phyloP scores from a whole-genome alignment of 53 echinoderm and acorn worm genomes.

The Hippasteria phrygiana region DNA sequence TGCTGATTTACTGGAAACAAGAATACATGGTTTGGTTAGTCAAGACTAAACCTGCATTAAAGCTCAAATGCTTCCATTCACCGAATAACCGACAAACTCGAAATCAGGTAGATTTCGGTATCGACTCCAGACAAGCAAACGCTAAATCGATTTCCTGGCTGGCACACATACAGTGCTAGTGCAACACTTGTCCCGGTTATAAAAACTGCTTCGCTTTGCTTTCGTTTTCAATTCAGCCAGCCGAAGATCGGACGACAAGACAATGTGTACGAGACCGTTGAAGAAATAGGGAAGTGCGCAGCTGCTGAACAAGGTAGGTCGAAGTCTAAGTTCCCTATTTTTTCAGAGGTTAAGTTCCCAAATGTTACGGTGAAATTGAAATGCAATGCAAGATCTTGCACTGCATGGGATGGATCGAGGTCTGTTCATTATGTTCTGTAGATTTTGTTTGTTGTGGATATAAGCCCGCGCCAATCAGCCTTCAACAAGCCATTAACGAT shows the following conservation, averaged over 20 bases:
- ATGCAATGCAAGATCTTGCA: too few species aligned
- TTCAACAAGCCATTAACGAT: too few species aligned
- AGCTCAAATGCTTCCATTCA: background rate
- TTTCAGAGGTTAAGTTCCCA: too few species aligned
- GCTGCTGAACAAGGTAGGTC: conserved; percentile 19
- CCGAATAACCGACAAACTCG: background rate
- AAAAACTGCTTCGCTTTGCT: conserved; percentile 9
- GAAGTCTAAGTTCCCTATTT: too few species aligned
- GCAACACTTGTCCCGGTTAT: background rate
- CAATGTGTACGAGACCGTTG: conserved; percentile 69
- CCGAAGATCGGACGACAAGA: conserved; percentile 52
- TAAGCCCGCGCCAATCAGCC: too few species aligned
- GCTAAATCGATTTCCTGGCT: background rate
- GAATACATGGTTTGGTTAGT: too few species aligned
- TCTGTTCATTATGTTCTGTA: too few species aligned
- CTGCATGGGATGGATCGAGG: too few species aligned
- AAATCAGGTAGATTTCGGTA: background rate
- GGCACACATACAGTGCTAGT: background rate
- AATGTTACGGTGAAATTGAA: too few species aligned
- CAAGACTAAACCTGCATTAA: too few species aligned
- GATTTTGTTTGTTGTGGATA: too few species aligned
- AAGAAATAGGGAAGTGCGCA: conserved; percentile 27
- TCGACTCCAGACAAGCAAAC: background rate
- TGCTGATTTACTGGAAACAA: too few species aligned
- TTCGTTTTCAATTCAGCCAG: conserved; percentile 42